Base-by-base conservation (phyloP, 2,113 vertebrate species). In the Stigmatopora nigra region DNA sequence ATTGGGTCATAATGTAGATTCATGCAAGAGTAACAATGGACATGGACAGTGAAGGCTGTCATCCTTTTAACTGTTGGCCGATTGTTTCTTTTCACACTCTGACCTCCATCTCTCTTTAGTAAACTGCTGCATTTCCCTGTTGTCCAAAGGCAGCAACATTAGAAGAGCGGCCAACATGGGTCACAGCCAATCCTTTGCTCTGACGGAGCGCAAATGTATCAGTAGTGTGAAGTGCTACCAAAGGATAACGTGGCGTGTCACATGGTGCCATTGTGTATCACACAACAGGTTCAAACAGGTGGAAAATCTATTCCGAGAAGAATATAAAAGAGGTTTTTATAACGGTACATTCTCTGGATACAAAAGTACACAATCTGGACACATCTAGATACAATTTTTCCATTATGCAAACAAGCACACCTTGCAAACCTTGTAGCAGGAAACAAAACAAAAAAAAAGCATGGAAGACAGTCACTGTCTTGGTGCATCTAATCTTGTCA, bases 201-300 rank as follows among this genome's bases (percentile, higher is more conserved):
- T 84, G 85, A 82, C 76, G 75, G 83, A 85, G 84, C 83, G 84
- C 82, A 85, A 87, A 88, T 85, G 75, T 86, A 82, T 82, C 84
- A 86, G 75, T 74, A 70, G 79, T 64, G 60, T 77, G 68, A 61
- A 74, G 80, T 84, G 85, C 80, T 86, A 82, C 79, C 78, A 49
- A 76, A 79, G 86, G 87, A 87, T 86, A 86, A 85, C 81, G 75
- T 68, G 20, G 72, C 69, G 74, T 83, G 83, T 79, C 70, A 69
- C 73, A 10, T 78, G 45, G 20, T 70, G 85, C 83, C 86, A 80
- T 80, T 69, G 73, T 82, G 75, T 65, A 83, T 84, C 76, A 78
- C 80, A 82, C 82, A 77, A 83, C 80, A 73, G 73, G 73, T 83
- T 81, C 82, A 86, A 87, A 87, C 81, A 88, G 82, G 83, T 85